Base-by-base conservation (phyloP, 1,140 invertebrate genomes). In the Plectus sambesii region DNA sequence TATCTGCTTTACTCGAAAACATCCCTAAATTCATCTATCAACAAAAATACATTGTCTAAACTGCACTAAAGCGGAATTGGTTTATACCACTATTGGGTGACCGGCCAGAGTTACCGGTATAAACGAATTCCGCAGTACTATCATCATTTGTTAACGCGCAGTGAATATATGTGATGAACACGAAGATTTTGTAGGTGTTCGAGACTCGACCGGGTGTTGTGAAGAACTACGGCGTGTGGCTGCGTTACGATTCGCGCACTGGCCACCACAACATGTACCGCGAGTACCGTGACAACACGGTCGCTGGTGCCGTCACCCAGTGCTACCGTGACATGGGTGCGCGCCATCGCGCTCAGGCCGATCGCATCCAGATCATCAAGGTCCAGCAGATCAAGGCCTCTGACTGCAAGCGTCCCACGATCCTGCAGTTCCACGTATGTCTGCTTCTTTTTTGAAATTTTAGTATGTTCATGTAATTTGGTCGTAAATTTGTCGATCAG, bases 261-360 rank as follows among this genome's bases (percentile, higher is more conserved):
- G 94, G 93, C 44, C 96, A 88, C 29, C 94, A 99, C 76, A 99
- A 99, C 76, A 68, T 68, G 59, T 98, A 98, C 82, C 79, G 92
- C 45, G 94, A 99, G 74, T 99, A 99, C 75, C 79, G 94, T 59
- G 94, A 98, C 72, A 74, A 97, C 56, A 86, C 85, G 35, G 83
- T 88, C 3, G 83, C 86, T 42, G 87, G 84, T 47, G 94, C 92
- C 40, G 90, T 99, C 2, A 98, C 93, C 20, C 87, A 94, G 70
- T 96, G 90, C 74, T 99, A 98, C 74, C 79, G 90, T 53, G 94
- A 99, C 70, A 98, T 99, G 94, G 94, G 89, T 53, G 92, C 93
- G 33, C 79, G 90, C 60, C 94, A 99, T 77, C 81, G 93, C 71
- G 93, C 94, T 37, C 78, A 92, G 53, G 88, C 92, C 45, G 88